These are phyloP conservation scores for Trematomus loennbergii DNA, from an alignment of 2,113 vertebrate species.

Conservation along the genomic window DNA sequence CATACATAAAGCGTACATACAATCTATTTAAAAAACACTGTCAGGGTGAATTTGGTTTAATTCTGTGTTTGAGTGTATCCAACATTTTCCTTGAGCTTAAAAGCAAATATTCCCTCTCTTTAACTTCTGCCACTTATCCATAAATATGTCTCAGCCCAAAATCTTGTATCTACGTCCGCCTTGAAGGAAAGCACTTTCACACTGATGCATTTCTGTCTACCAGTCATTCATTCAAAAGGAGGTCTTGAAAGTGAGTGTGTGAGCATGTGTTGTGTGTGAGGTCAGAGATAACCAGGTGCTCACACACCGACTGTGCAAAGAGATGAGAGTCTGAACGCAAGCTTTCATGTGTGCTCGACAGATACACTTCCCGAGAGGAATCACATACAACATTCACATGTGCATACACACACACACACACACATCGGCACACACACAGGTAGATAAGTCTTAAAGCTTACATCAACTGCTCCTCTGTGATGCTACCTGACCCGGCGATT, in stretches of 20 bases:
- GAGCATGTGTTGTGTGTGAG: slow-evolving; percentile 20
- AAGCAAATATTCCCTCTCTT: slow-evolving; percentile 15
- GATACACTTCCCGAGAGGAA: slow-evolving; percentile 49
- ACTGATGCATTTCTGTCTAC: slow-evolving; percentile 4
- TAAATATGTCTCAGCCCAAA: slow-evolving; percentile 3
- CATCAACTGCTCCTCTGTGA: slow-evolving; percentile 40
- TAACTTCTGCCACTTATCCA: slow-evolving; percentile 17
- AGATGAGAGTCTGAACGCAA: slow-evolving; percentile 54
- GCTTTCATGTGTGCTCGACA: slow-evolving; percentile 74
- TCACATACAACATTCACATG: neutral
- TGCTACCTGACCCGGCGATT: slow-evolving; percentile 48
- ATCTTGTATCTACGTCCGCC: neutral
- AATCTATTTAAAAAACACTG: neutral
- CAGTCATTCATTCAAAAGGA: slow-evolving; percentile 12
- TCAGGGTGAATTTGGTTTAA: neutral
- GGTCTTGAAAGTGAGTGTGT: slow-evolving; percentile 25
- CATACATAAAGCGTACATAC: neutral
- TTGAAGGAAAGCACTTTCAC: slow-evolving; percentile 12
- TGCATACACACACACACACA: slow-evolving; percentile 4
- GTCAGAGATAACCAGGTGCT: slow-evolving; percentile 63
- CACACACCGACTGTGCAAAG: slow-evolving; percentile 47
- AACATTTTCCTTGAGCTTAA: neutral
- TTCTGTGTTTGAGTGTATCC: neutral
- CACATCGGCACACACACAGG: slow-evolving; percentile 27
- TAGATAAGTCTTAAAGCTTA: slow-evolving; percentile 44